Conservation (phyloP, 2,797 vertebrate species). For the Coendou prehensilis region DNA sequence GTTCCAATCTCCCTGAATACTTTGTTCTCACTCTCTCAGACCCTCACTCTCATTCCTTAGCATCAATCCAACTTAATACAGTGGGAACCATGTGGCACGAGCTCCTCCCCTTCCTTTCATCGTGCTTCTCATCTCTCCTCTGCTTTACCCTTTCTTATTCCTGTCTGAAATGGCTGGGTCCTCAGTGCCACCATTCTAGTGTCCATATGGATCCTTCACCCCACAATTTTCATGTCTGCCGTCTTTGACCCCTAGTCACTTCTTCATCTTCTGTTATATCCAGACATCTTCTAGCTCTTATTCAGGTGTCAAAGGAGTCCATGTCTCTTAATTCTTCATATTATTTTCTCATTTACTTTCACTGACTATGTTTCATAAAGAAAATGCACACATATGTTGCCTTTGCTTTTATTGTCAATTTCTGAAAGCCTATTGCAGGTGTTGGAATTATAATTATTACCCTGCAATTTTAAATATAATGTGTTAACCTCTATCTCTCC, state of each 20-base stretch:
- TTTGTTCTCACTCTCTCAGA: background rate
- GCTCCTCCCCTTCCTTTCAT: background rate
- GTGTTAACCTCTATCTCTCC: background rate
- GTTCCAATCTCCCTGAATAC: too few species aligned
- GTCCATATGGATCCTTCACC: background rate
- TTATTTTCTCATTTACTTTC: background rate
- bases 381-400: background rate
- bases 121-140: background rate
- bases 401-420: background rate
- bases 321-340: background rate
- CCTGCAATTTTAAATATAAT: constrained; percentile 9
- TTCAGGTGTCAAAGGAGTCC: background rate
- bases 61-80: too few species aligned
- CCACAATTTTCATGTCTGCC: background rate
- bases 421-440: background rate
- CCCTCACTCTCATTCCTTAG: background rate
- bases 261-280: background rate
- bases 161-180: background rate
- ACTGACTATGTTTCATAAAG: background rate
- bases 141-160: background rate
- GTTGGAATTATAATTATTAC: background rate
- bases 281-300: background rate
- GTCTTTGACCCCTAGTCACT: background rate
- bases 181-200: background rate
- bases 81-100: background rate